Conservation (phyloP, 92 coral and sea anemone genomes). For the Heliopora coerulea region DNA sequence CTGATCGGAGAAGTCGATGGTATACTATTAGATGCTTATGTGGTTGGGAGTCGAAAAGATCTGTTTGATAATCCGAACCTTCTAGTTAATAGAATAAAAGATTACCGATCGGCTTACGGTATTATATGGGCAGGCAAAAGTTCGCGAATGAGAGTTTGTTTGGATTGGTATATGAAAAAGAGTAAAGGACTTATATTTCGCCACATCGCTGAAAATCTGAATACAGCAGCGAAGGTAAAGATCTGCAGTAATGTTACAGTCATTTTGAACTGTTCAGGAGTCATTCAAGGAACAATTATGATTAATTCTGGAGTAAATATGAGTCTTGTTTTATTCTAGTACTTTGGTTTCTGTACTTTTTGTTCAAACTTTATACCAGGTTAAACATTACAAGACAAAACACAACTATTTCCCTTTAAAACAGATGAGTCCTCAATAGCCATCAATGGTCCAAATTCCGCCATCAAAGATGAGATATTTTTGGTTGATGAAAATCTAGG, state of each 20-base stretch:
- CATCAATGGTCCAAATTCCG: too few relatives aligned
- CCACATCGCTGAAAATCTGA: constrained; percentile 47
- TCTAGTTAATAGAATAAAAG: constrained; percentile 61
- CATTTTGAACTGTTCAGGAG: too few relatives aligned
- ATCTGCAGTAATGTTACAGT: neutral
- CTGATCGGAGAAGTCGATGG: constrained; percentile 30
- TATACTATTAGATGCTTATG: constrained; percentile 22
- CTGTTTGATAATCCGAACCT: constrained; percentile 41
- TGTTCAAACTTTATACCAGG: too few relatives aligned
- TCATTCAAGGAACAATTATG: too few relatives aligned
- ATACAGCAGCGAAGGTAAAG: constrained; percentile 6
- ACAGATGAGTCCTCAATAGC: too few relatives aligned
- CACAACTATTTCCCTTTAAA: too few relatives aligned
- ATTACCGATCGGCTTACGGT: constrained; percentile 69
- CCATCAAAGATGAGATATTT: too few relatives aligned
- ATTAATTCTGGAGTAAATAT: too few relatives aligned
- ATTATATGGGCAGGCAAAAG: constrained; percentile 74
- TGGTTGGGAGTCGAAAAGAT: constrained; percentile 36
- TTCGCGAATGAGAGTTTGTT: constrained; percentile 59
- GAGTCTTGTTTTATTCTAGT: too few relatives aligned
- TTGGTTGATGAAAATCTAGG: too few relatives aligned
- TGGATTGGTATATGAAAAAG: constrained; percentile 62
- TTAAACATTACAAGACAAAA: too few relatives aligned
- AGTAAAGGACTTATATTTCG: constrained; percentile 58
- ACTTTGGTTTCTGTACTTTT: too few relatives aligned